Conservation (phyloP, 2,888 invertebrate species). For the Stenodera caucasica region DNA sequence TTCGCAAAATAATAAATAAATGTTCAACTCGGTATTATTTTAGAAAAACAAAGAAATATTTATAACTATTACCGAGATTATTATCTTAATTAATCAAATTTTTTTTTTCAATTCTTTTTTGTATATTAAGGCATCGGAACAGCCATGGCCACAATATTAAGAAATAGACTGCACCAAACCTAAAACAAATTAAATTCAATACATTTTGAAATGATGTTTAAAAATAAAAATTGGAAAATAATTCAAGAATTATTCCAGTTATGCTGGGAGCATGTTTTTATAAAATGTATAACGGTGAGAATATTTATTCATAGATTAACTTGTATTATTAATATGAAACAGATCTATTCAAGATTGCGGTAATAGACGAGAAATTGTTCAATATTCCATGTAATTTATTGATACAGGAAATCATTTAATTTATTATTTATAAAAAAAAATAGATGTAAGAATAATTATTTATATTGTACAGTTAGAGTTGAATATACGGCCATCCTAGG, state of each 20-base stretch:
- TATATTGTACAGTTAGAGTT: background rate
- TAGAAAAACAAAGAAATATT: background rate
- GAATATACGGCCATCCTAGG: background rate
- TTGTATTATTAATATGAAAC: background rate
- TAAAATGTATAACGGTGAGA: background rate
- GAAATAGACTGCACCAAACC: background rate
- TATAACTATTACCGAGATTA: background rate
- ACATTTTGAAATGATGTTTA: background rate
- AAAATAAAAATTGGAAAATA: no score
- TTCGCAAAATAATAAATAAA: constrained; percentile 2
- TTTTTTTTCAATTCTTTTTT: background rate
- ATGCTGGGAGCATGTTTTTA: background rate
- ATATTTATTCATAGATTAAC: background rate
- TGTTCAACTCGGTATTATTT: background rate
- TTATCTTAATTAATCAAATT: background rate
- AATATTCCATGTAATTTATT: background rate
- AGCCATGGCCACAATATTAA: background rate
- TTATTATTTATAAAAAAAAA: background rate
- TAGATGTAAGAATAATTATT: background rate
- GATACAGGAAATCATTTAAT: background rate
- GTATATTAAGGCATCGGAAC: constrained; percentile 7
- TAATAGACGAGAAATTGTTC: background rate
- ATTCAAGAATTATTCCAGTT: background rate
- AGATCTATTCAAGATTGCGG: background rate
- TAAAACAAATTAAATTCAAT: background rate